Conservation (phyloP, 2,113 vertebrate species). For the Alectura lathami region DNA sequence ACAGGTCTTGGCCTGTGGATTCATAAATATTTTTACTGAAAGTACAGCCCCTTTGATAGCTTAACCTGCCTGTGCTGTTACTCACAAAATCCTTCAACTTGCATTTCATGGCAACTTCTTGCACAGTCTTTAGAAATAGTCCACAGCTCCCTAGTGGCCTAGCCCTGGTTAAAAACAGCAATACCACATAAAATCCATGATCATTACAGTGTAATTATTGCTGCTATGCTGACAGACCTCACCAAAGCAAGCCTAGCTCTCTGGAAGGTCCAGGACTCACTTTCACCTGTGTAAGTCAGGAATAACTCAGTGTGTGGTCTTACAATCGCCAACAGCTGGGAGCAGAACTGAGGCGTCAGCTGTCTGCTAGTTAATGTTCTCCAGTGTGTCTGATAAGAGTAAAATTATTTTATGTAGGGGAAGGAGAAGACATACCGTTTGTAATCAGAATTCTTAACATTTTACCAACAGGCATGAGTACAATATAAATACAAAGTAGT, state of each 20-base stretch:
- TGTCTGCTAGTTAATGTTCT: not conserved
- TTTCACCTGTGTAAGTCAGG: not conserved
- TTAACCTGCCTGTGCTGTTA: not conserved
- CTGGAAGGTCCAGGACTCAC: not conserved
- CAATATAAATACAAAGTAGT: not conserved
- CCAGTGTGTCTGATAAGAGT: not conserved
- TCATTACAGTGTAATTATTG: not conserved
- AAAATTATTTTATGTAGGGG: not conserved
- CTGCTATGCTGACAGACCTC: not conserved
- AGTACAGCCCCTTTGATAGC: accelerated
- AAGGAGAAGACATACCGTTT: not conserved
- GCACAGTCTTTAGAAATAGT: not conserved
- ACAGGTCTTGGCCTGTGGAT: not conserved
- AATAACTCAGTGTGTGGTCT: not conserved
- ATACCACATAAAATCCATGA: not conserved
- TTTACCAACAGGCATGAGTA: not conserved
- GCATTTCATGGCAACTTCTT: not conserved
- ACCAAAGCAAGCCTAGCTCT: not conserved
- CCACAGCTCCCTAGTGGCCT: not conserved
- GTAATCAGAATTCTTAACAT: not conserved
- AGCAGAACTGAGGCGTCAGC: not conserved
- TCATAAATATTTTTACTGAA: not conserved
- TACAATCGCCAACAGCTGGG: not conserved
- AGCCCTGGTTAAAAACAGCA: not conserved
- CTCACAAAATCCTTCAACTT: not conserved